These are phyloP conservation scores for Knipowitschia caucasica DNA, from an alignment of 2,797 vertebrate species.

Conservation along the genomic window DNA sequence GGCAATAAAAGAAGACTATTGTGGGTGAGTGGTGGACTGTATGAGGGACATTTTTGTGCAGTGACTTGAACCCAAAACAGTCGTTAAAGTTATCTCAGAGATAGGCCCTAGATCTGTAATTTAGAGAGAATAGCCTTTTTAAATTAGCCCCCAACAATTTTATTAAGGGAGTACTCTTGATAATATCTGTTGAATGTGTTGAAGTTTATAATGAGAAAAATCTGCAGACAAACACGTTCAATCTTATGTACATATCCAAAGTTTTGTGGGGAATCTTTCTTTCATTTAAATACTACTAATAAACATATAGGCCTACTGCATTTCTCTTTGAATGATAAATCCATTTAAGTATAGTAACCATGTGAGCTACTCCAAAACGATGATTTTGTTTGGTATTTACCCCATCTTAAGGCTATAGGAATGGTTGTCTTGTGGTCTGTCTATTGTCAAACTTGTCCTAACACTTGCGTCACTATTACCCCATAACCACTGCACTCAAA, in stretches of 20 bases:
- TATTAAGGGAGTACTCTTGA: too few species aligned
- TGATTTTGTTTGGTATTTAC: too few species aligned
- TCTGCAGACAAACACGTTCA: too few species aligned
- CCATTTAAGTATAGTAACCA: too few species aligned
- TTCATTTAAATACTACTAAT: too few species aligned
- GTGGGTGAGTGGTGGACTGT: conserved; percentile 3
- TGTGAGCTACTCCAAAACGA: too few species aligned
- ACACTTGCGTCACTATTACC: conserved; percentile 46
- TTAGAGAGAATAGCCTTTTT: conserved; percentile 16
- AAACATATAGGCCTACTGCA: too few species aligned
- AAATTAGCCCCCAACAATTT: conserved; percentile 17
- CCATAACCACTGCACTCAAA: conserved; percentile 46
- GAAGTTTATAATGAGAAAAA: too few species aligned
- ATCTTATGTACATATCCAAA: too few species aligned
- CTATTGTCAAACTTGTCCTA: conserved; percentile 36
- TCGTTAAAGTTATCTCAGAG: conserved; percentile 40
- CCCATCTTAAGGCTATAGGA: conserved; percentile 45
- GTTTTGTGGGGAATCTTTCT: too few species aligned
- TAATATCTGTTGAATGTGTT: too few species aligned
- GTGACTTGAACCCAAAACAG: conserved; percentile 45
- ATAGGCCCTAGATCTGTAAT: conserved; percentile 26
- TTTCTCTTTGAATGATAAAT: too few species aligned
- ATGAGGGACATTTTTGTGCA: conserved; percentile 38
- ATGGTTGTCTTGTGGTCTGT: conserved; percentile 23
- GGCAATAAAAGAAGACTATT: conserved; percentile 8